Evolutionary conservation across 2,113 vertebrate species (phyloP).

Genomic region (Sialia sialis): DNA sequence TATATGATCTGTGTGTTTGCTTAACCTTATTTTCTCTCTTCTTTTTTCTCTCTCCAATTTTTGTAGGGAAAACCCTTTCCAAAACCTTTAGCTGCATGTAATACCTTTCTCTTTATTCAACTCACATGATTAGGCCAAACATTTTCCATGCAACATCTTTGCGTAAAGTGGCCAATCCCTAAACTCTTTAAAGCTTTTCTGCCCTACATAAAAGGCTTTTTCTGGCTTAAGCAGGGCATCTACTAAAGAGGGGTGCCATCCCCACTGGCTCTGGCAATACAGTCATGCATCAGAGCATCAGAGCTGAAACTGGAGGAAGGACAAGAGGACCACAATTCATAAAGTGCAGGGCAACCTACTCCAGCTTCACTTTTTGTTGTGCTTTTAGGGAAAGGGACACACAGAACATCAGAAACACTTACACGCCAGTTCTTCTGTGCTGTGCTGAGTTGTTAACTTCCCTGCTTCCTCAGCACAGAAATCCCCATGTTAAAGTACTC

Average conservation of each 20-base stretch:
- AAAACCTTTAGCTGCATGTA: neutral
- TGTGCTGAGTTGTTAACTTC: conserved; percentile 46
- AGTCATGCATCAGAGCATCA: neutral
- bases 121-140: neutral
- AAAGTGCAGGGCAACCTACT: neutral
- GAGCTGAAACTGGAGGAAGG: neutral
- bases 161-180: neutral
- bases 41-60: neutral
- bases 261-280: neutral
- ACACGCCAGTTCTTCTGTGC: neutral
- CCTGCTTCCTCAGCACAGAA: conserved; percentile 43
- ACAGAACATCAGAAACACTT: neutral
- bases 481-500: conserved; percentile 61
- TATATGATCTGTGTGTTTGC: neutral
- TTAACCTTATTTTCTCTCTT: neutral
- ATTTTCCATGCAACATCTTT: neutral
- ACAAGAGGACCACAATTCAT: neutral
- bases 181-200: neutral
- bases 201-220: neutral
- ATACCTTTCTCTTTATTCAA: neutral
- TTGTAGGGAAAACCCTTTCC: neutral
- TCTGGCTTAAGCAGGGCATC: neutral
- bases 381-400: neutral
- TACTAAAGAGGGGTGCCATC: neutral
- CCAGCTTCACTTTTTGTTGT: neutral